A percentile compares a stretch with the other conserved stretches of the same genome.
Evolutionary conservation across 2,113 vertebrate species (phyloP).

Genomic region (Muntiacus muntjak): DNA sequence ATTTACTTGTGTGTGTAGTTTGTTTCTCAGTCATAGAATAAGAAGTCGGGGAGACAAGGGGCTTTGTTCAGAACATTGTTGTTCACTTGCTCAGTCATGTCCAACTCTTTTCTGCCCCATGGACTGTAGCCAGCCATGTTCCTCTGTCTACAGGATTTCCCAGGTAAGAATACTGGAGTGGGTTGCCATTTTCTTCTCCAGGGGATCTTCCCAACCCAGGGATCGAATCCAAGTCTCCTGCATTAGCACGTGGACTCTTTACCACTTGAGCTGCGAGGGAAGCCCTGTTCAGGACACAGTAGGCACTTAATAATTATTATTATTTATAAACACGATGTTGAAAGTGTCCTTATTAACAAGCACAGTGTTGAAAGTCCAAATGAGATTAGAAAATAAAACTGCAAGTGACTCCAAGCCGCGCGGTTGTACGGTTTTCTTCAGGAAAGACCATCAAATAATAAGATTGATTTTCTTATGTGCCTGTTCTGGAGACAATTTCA

Average conservation of each 20-base stretch:
- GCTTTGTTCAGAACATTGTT: not conserved
- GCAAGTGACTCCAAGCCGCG: not conserved
- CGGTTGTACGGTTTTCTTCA: not conserved
- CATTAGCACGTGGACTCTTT: not conserved
- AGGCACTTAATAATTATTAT: not conserved
- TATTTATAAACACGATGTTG: not conserved
- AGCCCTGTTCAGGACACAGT: not conserved
- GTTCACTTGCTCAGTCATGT: not conserved
- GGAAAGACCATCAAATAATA: not conserved
- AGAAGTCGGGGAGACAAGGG: not conserved
- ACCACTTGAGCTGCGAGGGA: not conserved
- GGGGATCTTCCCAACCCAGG: not conserved
- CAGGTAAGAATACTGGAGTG: not conserved
- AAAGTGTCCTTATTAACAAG: not conserved
- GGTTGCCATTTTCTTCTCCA: not conserved
- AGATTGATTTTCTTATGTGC: not conserved
- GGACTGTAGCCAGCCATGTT: not conserved
- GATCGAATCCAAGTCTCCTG: not conserved
- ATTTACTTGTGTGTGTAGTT: not conserved
- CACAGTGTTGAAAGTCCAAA: not conserved
- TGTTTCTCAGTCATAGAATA: not conserved
- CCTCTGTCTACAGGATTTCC: not conserved
- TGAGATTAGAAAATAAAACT: slow-evolving; percentile 9
- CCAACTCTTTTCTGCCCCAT: not conserved
- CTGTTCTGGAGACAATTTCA: not conserved